A percentile compares a stretch with the other conserved stretches of the same genome.
Evolutionary conservation across 2,888 invertebrate species (phyloP).

Genomic region (Morpho helenor): DNA sequence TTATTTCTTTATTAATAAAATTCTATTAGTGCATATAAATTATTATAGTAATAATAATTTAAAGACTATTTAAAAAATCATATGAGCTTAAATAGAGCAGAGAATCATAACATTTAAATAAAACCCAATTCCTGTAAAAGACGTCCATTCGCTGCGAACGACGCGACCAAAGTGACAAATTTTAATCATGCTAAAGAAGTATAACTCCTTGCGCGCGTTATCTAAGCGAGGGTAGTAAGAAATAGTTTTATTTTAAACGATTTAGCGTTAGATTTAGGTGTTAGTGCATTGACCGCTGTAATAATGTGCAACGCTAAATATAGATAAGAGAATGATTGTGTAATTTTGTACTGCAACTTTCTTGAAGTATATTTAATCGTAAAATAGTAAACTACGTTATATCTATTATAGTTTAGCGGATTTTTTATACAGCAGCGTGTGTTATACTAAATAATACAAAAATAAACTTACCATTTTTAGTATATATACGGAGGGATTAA

Average conservation of each 20-base stretch:
- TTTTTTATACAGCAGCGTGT: slow-evolving; percentile 18
- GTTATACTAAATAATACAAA: slow-evolving; percentile 19
- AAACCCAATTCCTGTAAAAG: too few species aligned
- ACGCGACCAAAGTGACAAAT: too few species aligned
- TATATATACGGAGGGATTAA: too few species aligned
- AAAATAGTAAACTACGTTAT: slow-evolving; percentile 6
- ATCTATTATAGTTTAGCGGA: slow-evolving; percentile 13
- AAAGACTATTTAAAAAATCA: too few species aligned
- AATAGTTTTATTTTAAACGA: neutral
- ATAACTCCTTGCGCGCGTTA: neutral
- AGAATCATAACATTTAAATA: too few species aligned
- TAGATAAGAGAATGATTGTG: slow-evolving; percentile 32
- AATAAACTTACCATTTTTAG: slow-evolving; percentile 6
- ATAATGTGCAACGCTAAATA: slow-evolving; percentile 22
- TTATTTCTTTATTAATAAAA: too few species aligned
- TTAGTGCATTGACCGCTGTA: slow-evolving; percentile 3
- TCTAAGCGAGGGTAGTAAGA: slow-evolving; percentile 2
- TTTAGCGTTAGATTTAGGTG: neutral
- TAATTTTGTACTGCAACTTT: slow-evolving; percentile 52
- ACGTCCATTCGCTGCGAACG: too few species aligned
- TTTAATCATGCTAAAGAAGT: too few species aligned
- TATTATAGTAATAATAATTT: too few species aligned
- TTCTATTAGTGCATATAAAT: too few species aligned
- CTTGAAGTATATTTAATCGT: slow-evolving; percentile 30
- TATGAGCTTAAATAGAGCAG: too few species aligned